Evolutionary conservation across 2,797 vertebrate genomes (phyloP).

Genomic region (Peromyscus eremicus): DNA sequence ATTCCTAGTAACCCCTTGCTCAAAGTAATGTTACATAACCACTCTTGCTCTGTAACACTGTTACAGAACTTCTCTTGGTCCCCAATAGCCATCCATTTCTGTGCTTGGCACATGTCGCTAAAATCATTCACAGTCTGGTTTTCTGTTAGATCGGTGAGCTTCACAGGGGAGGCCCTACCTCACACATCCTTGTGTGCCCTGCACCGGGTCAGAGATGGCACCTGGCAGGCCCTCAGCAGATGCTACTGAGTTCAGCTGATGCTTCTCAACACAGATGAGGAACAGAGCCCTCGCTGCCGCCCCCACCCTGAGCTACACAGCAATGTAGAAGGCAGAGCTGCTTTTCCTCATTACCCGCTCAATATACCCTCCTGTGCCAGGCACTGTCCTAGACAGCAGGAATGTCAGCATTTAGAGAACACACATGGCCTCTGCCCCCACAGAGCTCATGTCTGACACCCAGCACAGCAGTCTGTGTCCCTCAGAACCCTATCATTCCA

Average conservation of each 20-base stretch:
- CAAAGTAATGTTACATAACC: neutral
- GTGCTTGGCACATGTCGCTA: neutral
- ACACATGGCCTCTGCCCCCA: neutral
- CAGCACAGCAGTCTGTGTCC: neutral
- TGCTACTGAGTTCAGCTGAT: neutral
- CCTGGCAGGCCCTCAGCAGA: neutral
- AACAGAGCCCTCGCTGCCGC: neutral
- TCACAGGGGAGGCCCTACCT: neutral
- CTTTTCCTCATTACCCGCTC: neutral
- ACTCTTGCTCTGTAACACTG: neutral
- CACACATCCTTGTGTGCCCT: neutral
- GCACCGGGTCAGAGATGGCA: neutral
- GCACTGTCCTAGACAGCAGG: conserved; percentile 4
- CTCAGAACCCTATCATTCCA: neutral
- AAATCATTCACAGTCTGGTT: neutral
- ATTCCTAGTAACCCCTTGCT: neutral
- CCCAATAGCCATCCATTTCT: neutral
- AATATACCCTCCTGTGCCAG: neutral
- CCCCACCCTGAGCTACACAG: neutral
- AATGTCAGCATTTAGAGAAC: neutral
- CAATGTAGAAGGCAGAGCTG: neutral
- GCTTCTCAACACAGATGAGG: neutral
- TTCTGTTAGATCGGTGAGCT: neutral
- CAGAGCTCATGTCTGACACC: neutral
- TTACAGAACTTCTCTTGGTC: neutral